Evolutionary conservation across 1,140 invertebrate species (phyloP).

Genomic region (Cephus cinctus): DNA sequence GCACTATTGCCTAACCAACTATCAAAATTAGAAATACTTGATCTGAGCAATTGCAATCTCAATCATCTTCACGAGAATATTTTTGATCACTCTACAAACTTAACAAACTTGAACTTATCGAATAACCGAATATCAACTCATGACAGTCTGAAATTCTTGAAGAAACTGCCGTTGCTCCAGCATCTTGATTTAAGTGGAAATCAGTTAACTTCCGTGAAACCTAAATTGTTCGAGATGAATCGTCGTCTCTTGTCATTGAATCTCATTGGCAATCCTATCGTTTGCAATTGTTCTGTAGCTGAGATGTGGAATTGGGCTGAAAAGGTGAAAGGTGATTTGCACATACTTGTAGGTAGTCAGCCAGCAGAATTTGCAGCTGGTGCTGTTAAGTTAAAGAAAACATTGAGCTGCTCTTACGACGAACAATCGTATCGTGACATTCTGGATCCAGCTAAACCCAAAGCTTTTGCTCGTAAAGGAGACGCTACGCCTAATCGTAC

Average conservation of each 20-base stretch:
- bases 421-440: constrained; percentile 57
- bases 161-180: constrained; percentile 60
- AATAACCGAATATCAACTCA: constrained; percentile 60
- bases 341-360: constrained; percentile 64
- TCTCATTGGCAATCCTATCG: constrained; percentile 68
- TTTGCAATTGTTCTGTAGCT: constrained; percentile 68
- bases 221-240: constrained; percentile 58
- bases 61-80: constrained; percentile 61
- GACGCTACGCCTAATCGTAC: constrained; percentile 63
- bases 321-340: constrained; percentile 64
- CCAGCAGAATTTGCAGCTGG: constrained; percentile 52
- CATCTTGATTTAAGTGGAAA: constrained; percentile 67
- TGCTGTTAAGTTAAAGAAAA: constrained; percentile 64
- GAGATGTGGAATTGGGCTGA: constrained; percentile 74
- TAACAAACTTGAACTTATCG: constrained; percentile 65
- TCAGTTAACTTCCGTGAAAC: constrained; percentile 61
- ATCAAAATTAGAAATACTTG: constrained; percentile 63
- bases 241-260: constrained; percentile 60
- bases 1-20: constrained; percentile 65
- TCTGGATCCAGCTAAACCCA: constrained; percentile 48
- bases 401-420: constrained; percentile 67
- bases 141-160: constrained; percentile 59
- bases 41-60: constrained; percentile 68
- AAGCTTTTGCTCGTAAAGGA: constrained; percentile 60
- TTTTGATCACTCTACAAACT: constrained; percentile 62